Evolutionary conservation across 2,888 invertebrate genomes (phyloP).

Genomic region (Phalera bucephala): DNA sequence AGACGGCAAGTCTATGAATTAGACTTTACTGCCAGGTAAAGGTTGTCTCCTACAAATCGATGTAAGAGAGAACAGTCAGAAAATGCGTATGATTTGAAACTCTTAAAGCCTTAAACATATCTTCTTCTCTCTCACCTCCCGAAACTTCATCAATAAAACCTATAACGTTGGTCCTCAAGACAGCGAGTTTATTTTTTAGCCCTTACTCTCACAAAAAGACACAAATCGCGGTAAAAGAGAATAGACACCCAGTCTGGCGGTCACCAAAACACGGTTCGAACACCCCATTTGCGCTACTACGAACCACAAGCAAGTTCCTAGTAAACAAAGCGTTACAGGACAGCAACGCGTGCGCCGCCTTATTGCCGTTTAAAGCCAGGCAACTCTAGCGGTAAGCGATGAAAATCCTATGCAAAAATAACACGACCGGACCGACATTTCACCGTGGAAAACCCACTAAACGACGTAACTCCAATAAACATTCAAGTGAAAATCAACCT

Average conservation of each 20-base stretch:
- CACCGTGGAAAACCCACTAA: constrained; percentile 30
- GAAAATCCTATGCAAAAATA: constrained; percentile 78
- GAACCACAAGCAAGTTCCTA: constrained; percentile 30
- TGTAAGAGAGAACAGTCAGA: too few species aligned
- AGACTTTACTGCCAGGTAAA: too few species aligned
- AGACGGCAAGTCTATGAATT: too few species aligned
- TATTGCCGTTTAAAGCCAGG: constrained; percentile 79
- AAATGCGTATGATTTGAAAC: too few species aligned
- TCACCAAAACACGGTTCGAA: neutral
- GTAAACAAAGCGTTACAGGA: constrained; percentile 59
- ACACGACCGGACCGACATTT: constrained; percentile 68
- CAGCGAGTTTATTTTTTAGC: too few species aligned
- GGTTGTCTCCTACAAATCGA: too few species aligned
- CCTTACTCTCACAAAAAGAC: too few species aligned
- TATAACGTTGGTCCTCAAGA: too few species aligned
- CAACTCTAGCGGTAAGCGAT: constrained; percentile 59
- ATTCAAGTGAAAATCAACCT: constrained; percentile 31
- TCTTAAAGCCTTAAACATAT: too few species aligned
- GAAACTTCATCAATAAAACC: too few species aligned
- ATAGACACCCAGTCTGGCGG: neutral
- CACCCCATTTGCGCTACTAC: constrained; percentile 30
- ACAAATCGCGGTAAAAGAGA: too few species aligned
- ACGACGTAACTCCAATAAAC: constrained; percentile 31
- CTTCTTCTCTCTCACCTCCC: too few species aligned
- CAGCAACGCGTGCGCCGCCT: constrained; percentile 42